A percentile compares a stretch with the other conserved stretches of the same genome.
These are phyloP conservation scores for Brachionus rotundiformis DNA, from an alignment of 1,140 invertebrate genomes.

Conservation along the genomic window DNA sequence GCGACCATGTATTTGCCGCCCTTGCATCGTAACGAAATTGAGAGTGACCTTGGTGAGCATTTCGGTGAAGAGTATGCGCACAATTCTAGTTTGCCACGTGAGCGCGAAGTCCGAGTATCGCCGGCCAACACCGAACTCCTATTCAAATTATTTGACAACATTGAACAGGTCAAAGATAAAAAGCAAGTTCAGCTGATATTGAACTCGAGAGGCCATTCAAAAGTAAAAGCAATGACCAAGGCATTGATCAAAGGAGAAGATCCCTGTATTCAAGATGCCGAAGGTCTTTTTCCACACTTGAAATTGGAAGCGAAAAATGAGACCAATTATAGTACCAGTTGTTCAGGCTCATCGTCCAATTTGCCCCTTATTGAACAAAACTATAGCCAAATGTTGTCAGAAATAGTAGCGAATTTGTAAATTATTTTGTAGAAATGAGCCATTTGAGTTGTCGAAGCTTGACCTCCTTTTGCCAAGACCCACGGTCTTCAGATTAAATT, in stretches of 20 bases:
- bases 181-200: conserved; percentile 57
- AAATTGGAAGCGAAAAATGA: conserved; percentile 57
- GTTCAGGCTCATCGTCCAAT: not conserved
- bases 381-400: conserved; percentile 66
- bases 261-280: conserved; percentile 65
- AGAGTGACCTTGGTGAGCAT: conserved; percentile 57
- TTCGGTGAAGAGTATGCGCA: not conserved
- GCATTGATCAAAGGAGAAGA: conserved; percentile 63
- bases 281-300: conserved; percentile 64
- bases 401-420: conserved; percentile 58
- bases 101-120: conserved; percentile 60
- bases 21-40: conserved; percentile 60
- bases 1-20: conserved; percentile 63
- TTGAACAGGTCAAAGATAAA: conserved; percentile 58
- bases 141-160: conserved; percentile 65
- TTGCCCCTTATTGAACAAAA: conserved; percentile 66
- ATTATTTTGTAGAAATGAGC: not conserved
- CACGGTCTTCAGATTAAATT: not conserved
- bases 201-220: conserved; percentile 58
- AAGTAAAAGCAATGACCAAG: conserved; percentile 55
- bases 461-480: not conserved
- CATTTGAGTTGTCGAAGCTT: not conserved
- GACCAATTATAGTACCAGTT: not conserved
- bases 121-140: conserved; percentile 66
- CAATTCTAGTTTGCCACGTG: conserved; percentile 52